Evolutionary conservation across 2,113 vertebrate species (phyloP).

Genomic region (Mandrillus leucophaeus): DNA sequence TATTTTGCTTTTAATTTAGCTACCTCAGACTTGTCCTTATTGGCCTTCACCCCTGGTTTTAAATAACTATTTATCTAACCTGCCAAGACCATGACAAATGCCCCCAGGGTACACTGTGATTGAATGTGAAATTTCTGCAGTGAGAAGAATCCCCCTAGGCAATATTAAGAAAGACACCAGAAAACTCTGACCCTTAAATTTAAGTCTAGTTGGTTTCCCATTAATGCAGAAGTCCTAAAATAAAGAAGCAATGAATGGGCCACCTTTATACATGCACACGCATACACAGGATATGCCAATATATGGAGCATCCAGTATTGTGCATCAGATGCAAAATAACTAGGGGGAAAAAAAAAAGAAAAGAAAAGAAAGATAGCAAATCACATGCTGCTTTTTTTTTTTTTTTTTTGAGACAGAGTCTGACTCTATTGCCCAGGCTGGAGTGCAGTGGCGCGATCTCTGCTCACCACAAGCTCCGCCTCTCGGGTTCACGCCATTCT

Average conservation of each 20-base stretch:
- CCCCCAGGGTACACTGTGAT: conserved; percentile 7
- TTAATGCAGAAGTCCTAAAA: conserved; percentile 38
- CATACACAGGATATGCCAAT: not conserved
- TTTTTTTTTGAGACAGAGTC: no score
- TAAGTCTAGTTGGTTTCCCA: not conserved
- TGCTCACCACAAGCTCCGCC: no score
- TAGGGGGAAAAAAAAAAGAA: rapidly evolving
- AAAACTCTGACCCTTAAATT: conserved; percentile 58
- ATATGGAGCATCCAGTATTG: not conserved
- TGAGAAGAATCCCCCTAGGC: conserved; percentile 27
- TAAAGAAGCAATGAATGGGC: not conserved
- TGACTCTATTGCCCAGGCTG: no score
- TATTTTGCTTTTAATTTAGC: conserved; percentile 57
- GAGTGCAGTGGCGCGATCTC: no score
- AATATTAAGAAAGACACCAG: conserved; percentile 39
- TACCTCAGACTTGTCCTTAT: not conserved
- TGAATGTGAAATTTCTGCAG: conserved; percentile 42
- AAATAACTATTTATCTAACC: conserved; percentile 61
- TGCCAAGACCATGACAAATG: conserved; percentile 54
- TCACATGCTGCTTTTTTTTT: not conserved
- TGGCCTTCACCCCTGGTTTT: conserved; percentile 47
- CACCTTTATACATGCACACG: not conserved
- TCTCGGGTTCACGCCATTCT: no score
- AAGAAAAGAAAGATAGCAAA: not conserved
- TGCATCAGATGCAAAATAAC: not conserved